Evolutionary conservation across 2,113 vertebrate genomes (phyloP).

Genomic region (Malurus melanocephalus): DNA sequence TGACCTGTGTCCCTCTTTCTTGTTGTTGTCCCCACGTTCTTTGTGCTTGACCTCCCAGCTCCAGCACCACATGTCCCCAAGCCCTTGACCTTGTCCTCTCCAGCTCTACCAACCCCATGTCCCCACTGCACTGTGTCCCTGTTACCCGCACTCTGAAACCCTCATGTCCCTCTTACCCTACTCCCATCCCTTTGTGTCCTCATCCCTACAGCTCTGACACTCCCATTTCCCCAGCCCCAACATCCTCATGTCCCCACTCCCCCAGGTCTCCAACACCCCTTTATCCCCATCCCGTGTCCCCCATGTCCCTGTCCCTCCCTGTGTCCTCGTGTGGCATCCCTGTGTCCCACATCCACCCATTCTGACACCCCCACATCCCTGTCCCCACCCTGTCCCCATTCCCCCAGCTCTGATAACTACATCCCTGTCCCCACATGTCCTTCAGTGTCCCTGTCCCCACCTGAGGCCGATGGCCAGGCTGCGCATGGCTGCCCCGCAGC

Average conservation of each 20-base stretch:
- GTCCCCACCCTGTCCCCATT: not conserved
- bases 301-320: not conserved
- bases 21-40: not conserved
- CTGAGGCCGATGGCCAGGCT: conserved; percentile 21
- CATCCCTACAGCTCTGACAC: not conserved
- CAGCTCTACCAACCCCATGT: not conserved
- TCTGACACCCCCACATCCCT: not conserved
- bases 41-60: not conserved
- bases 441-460: not conserved
- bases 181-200: not conserved
- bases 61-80: not conserved
- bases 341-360: not conserved
- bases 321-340: not conserved
- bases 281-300: not conserved
- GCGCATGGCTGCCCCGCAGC: not conserved
- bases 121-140: not conserved
- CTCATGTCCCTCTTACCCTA: not conserved
- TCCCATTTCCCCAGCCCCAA: not conserved
- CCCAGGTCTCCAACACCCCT: not conserved
- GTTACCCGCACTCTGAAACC: not conserved
- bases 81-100: not conserved
- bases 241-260: not conserved
- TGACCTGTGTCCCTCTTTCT: not conserved
- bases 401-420: not conserved
- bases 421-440: not conserved